Percentiles rank a stretch among this genome's conserved stretches.
Conservation (phyloP, 2,888 invertebrate species). For the Ommatoiulus sabulosus region DNA sequence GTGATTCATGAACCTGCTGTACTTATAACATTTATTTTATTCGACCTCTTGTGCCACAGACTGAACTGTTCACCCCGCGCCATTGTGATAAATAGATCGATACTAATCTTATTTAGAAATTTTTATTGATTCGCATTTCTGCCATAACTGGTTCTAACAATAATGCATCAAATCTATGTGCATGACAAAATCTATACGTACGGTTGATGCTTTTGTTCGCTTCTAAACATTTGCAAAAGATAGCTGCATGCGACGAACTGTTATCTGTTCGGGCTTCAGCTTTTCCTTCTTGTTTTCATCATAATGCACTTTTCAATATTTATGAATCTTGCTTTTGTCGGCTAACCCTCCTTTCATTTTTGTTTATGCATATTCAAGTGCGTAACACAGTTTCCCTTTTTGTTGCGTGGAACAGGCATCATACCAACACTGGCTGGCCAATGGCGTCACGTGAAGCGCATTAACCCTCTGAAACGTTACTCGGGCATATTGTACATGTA, state of each 20-base stretch:
- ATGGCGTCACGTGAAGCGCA: neutral
- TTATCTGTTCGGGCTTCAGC: neutral
- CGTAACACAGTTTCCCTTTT: slow-evolving; percentile 19
- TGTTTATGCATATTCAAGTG: slow-evolving; percentile 19
- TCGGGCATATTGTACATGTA: neutral
- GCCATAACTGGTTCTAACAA: neutral
- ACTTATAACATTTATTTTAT: neutral
- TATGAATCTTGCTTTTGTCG: slow-evolving; percentile 19
- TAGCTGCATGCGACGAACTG: neutral
- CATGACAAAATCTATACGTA: neutral
- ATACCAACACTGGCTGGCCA: neutral
- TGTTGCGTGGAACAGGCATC: neutral
- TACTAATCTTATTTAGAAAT: slow-evolving; percentile 19
- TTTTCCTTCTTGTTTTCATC: neutral
- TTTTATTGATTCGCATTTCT: neutral
- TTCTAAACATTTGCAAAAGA: neutral
- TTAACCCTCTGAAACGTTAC: neutral
- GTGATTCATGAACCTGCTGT: neutral
- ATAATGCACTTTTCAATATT: slow-evolving; percentile 19
- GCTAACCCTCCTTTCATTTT: slow-evolving; percentile 8
- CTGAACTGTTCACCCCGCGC: neutral
- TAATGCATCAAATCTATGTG: neutral
- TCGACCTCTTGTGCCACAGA: neutral
- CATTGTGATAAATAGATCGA: neutral
- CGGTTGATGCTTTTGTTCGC: neutral